These are phyloP conservation scores for Callipepla californica DNA, from an alignment of 2,113 vertebrate species.

Conservation along the genomic window DNA sequence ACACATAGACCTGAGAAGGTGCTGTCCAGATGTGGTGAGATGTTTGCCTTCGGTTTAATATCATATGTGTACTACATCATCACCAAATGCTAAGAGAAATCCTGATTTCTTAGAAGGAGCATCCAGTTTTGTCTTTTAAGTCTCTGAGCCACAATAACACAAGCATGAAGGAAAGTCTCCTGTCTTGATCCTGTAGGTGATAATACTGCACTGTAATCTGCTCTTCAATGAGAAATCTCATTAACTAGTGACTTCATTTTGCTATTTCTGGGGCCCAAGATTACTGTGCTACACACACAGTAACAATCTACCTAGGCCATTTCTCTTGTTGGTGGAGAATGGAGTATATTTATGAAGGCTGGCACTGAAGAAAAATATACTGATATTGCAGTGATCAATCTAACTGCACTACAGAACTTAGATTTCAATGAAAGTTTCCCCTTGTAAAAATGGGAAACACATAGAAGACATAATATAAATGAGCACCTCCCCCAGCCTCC, in stretches of 20 bases:
- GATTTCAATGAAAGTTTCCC: slow-evolving; percentile 22
- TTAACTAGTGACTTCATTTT: background rate
- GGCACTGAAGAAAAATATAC: background rate
- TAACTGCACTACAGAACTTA: background rate
- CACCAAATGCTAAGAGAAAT: background rate
- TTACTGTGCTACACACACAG: background rate
- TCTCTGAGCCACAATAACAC: background rate
- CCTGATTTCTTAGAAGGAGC: background rate
- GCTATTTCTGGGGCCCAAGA: background rate
- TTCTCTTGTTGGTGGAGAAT: background rate
- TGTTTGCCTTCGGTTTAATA: background rate
- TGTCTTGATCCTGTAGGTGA: background rate
- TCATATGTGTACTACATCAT: background rate
- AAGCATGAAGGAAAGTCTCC: background rate
- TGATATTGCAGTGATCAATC: slow-evolving; percentile 5
- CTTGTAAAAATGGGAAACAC: slow-evolving; percentile 24
- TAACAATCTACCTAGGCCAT: background rate
- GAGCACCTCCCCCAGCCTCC: background rate
- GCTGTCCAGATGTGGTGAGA: background rate
- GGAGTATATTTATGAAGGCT: background rate
- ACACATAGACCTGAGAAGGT: background rate
- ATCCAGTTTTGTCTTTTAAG: background rate
- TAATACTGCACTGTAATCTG: background rate
- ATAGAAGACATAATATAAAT: background rate
- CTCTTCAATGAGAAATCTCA: background rate